A percentile compares a stretch with the other conserved stretches of the same genome.
Evolutionary conservation across 2,113 vertebrate genomes (phyloP).

Genomic region (Opisthocomus hoazin): DNA sequence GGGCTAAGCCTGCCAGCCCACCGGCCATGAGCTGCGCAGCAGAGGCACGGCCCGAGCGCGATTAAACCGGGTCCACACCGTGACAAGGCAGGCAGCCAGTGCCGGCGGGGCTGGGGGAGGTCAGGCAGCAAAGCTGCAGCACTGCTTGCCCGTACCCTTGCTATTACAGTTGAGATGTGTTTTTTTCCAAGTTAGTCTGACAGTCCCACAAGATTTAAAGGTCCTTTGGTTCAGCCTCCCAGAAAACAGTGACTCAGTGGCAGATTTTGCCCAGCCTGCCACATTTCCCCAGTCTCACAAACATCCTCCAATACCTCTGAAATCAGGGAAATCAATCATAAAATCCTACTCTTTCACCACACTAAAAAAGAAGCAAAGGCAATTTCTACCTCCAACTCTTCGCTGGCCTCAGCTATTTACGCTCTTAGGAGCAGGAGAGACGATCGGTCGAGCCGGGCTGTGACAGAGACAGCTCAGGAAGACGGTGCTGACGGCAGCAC

Average conservation of each 20-base stretch:
- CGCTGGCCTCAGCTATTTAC: not conserved
- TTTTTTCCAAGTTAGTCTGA: not conserved
- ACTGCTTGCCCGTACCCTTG: not conserved
- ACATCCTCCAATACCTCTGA: not conserved
- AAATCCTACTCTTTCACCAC: not conserved
- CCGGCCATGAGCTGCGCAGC: not conserved
- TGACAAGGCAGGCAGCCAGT: not conserved
- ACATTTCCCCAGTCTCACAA: not conserved
- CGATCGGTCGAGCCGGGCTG: rapidly evolving
- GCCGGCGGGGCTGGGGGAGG: not conserved
- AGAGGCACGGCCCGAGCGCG: not conserved
- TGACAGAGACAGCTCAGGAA: not conserved
- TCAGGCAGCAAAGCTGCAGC: not conserved
- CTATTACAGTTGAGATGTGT: too few relatives aligned
- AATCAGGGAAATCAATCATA: not conserved
- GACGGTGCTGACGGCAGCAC: rapidly evolving
- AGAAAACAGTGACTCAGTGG: not conserved
- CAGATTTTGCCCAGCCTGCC: not conserved
- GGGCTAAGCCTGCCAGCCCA: not conserved
- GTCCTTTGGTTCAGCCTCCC: not conserved
- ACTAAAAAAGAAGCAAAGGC: not conserved
- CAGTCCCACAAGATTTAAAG: not conserved
- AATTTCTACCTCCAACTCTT: not conserved
- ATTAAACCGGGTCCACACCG: not conserved
- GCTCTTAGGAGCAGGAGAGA: rapidly evolving